Conservation (phyloP, 30 jellyfish, hydroid and myxozoan genomes). For the Pseudorhiza aurosa region DNA sequence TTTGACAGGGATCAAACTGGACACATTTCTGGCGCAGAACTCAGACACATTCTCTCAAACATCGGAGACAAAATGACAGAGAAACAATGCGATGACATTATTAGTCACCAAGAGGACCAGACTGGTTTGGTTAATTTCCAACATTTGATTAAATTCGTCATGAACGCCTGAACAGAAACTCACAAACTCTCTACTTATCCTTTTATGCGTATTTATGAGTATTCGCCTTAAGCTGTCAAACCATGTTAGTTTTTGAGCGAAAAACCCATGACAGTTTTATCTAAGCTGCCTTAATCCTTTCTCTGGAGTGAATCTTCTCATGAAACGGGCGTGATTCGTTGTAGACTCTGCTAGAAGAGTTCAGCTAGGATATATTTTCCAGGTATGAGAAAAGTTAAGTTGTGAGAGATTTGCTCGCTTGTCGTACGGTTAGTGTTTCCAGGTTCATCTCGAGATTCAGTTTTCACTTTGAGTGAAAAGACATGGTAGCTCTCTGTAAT, state of each 20-base stretch:
- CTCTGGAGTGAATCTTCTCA: neutral
- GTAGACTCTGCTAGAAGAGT: no score
- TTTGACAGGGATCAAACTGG: constrained; percentile 96
- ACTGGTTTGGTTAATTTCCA: constrained; percentile 82
- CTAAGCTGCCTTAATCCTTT: neutral
- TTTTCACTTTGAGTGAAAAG: no score
- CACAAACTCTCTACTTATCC: neutral
- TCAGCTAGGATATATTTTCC: no score
- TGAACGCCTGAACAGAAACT: constrained; percentile 71
- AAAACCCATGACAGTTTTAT: neutral
- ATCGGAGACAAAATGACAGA: constrained; percentile 96
- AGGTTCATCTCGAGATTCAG: no score
- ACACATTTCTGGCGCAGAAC: constrained; percentile 87
- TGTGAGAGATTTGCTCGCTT: no score
- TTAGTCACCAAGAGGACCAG: constrained; percentile 85
- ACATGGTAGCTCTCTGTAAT: no score
- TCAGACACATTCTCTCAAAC: constrained; percentile 83
- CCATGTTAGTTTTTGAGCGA: neutral
- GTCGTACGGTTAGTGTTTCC: no score
- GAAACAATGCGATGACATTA: constrained; percentile 84
- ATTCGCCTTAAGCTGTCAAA: neutral
- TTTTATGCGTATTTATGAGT: neutral
- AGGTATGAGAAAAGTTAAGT: no score
- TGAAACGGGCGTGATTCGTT: no score
- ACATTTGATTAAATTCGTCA: constrained; percentile 81